phyloP scores from a whole-genome alignment of 1,140 invertebrate species.

The Asbolus verrucosus region DNA sequence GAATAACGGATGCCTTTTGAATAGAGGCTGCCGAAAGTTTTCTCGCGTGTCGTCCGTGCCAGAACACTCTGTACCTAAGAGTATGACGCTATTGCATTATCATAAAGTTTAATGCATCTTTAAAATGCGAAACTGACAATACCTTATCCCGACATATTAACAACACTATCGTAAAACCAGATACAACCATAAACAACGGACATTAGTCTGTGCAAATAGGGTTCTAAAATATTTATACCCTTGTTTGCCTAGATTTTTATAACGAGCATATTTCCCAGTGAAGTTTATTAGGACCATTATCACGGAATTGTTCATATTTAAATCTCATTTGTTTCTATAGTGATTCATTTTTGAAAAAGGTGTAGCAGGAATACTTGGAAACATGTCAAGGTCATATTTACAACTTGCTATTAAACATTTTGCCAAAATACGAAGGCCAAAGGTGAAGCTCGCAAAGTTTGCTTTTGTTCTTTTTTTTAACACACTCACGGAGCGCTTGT shows the following conservation, averaged over 20 bases:
- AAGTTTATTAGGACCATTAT: too few relatives aligned
- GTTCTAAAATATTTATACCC: constrained; percentile 17
- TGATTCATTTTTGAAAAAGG: not conserved
- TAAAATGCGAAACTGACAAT: constrained; percentile 15
- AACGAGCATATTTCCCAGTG: too few relatives aligned
- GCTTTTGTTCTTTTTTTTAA: not conserved
- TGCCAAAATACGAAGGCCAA: constrained; percentile 12
- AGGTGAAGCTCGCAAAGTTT: not conserved
- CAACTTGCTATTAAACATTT: constrained; percentile 13
- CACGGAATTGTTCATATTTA: not conserved
- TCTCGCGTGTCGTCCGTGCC: too few relatives aligned
- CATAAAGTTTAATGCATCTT: not conserved
- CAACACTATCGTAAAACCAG: constrained; percentile 4
- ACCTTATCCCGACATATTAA: constrained; percentile 15
- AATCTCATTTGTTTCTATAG: not conserved
- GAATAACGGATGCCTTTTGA: too few relatives aligned
- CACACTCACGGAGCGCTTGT: not conserved
- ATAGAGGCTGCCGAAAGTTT: too few relatives aligned
- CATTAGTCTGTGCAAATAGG: constrained; percentile 4
- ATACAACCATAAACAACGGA: constrained; percentile 5
- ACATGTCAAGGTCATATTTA: constrained; percentile 5
- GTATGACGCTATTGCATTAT: not conserved
- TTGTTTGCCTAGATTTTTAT: not conserved
- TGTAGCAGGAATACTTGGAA: constrained; percentile 3
- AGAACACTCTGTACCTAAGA: not conserved